Evolutionary conservation across 1,140 invertebrate species (phyloP), one percentile per base, ranked within the genome.

Genomic region (Leptopilina clavipes): DNA sequence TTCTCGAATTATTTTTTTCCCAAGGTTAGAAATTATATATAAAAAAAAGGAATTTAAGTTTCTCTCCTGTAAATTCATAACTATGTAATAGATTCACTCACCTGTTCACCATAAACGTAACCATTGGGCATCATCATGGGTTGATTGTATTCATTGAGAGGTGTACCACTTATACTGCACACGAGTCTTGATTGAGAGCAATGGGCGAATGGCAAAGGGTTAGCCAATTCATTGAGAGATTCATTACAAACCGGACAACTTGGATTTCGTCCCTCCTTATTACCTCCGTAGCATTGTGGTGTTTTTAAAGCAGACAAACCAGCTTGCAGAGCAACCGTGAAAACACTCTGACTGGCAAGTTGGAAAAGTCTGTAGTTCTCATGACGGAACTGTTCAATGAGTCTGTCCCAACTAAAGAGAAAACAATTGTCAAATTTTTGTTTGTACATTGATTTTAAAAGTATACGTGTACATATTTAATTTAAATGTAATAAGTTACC

Each of bases 121-220:
- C 98, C 98, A 92, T 99, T 99, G 52, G 98, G 98, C 88, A 99
- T 93, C 94, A 98, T 98, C 94, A 99, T 96, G 0, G 98, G 98
- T 80, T 96, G 96, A 91, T 99, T 99, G 89, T 99, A 94, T 90
- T 99, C 98, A 91, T 99, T 98, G 65, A 99, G 91, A n/a, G 97
- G 95, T 81, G 96, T 92, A 7, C 97, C 96, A 71, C 96, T 97
- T 77, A 99, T 96, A 81, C 95, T 94, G 87, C 97, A 98, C 80
- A 99, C 96, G 3, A 99, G 92, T 54, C 96, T 93, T 76, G 97
- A 97, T 88, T 99, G 98, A 22, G 97, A 97, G 89, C 97, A 98
- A 91, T 99, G 98, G 59, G 98, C 97, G 91, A 96, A 98, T 52
- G 98, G 98, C 82, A 99, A 91, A 73, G 93, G 91, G 72, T 93